Evolutionary conservation across 1,140 invertebrate species (phyloP).

Genomic region (Helicoverpa zea): DNA sequence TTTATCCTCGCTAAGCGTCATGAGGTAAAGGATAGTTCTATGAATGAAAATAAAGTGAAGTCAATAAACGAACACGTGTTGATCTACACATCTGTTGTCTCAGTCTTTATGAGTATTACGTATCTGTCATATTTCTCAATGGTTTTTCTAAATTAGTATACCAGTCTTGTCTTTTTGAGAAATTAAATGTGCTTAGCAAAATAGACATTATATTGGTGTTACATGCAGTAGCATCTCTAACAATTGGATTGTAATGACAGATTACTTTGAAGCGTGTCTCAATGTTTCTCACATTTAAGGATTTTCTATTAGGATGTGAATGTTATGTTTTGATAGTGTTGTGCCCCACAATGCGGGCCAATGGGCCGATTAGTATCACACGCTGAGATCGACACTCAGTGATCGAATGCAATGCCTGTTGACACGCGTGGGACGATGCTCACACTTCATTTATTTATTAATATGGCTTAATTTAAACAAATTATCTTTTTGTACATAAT

Average conservation of each 20-base stretch:
- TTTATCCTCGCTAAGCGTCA: not conserved
- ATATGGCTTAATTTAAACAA: constrained; percentile 16
- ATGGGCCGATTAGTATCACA: constrained; percentile 51
- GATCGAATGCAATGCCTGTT: constrained; percentile 29
- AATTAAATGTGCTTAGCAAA: not conserved
- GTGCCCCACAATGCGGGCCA: constrained; percentile 46
- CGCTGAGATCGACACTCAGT: constrained; percentile 46
- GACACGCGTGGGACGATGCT: not conserved
- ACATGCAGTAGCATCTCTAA: not conserved
- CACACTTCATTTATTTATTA: constrained; percentile 14
- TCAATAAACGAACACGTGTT: constrained; percentile 47
- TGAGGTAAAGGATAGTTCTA: constrained; percentile 34
- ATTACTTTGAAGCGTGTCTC: too few species aligned
- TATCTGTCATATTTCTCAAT: constrained; percentile 37
- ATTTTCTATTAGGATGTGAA: constrained; percentile 34
- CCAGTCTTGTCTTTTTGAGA: not conserved
- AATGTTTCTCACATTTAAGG: not conserved
- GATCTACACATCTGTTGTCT: constrained; percentile 38
- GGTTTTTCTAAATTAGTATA: not conserved
- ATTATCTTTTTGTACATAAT: constrained; percentile 4
- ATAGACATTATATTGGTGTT: not conserved
- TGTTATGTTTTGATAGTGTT: constrained; percentile 5
- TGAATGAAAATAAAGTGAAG: constrained; percentile 43
- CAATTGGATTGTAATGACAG: too few species aligned
- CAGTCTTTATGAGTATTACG: constrained; percentile 18